Percentiles rank a stretch among this genome's conserved stretches.
Evolutionary conservation across 2,797 vertebrate genomes (phyloP).

Genomic region (Carduelis carduelis): DNA sequence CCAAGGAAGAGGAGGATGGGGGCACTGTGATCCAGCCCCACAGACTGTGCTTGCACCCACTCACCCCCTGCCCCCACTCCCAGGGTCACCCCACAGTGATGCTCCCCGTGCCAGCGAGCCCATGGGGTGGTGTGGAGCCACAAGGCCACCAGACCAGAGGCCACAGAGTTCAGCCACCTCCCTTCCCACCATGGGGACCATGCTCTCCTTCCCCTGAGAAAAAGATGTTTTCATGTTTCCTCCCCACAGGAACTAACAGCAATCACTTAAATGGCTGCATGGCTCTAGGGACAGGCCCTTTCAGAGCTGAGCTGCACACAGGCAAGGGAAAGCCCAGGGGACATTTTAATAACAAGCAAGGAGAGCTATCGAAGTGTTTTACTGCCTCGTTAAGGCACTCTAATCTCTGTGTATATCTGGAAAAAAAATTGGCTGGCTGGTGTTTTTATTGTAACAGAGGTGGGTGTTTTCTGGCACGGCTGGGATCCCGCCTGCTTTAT

Average conservation of each 20-base stretch:
- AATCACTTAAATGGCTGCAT: background rate
- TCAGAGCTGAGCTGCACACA: rapidly evolving
- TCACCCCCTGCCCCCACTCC: rapidly evolving
- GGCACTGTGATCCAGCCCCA: background rate
- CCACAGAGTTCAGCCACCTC: background rate
- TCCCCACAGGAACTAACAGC: background rate
- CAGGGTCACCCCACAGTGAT: rapidly evolving
- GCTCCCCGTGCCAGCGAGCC: rapidly evolving
- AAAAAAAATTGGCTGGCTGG: background rate
- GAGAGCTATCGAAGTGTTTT: conserved; percentile 35
- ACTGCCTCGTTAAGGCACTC: conserved; percentile 25
- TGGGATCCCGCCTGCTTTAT: conserved; percentile 3
- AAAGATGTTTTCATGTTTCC: background rate
- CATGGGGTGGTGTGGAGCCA: rapidly evolving
- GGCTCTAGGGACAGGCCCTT: background rate
- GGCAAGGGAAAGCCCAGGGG: conserved; percentile 23
- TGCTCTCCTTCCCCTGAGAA: background rate
- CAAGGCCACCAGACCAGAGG: background rate
- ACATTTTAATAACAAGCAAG: conserved; percentile 19
- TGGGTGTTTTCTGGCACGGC: conserved; percentile 13
- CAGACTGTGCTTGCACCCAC: background rate
- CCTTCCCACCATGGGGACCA: rapidly evolving
- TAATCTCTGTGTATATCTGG: conserved; percentile 43
- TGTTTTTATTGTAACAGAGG: conserved; percentile 21
- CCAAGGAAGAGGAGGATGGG: background rate